Conservation (phyloP, 2,797 vertebrate species). For the Xenentodon cancila region DNA sequence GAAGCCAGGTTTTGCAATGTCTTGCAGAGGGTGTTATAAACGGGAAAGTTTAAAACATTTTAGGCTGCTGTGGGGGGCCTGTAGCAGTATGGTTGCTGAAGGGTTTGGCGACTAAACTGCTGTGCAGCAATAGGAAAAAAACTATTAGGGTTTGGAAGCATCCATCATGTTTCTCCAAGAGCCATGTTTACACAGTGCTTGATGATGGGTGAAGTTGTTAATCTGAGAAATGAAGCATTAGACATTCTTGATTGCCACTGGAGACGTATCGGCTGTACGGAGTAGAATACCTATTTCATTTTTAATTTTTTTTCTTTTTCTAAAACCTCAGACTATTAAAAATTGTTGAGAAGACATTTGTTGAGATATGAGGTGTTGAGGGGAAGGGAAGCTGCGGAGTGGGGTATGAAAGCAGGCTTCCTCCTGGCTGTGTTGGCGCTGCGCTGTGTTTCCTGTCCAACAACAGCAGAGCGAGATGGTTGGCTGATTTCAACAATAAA, state of each 20-base stretch:
- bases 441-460: conserved; percentile 73
- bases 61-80: conserved; percentile 13
- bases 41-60: conserved; percentile 37
- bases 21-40: too few species aligned
- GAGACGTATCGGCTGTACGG: conserved; percentile 40
- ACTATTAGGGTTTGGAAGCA: conserved; percentile 3
- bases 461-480: conserved; percentile 74
- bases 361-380: conserved; percentile 26
- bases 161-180: conserved; percentile 41
- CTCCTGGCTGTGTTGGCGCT: conserved; percentile 63
- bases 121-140: conserved; percentile 30
- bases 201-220: conserved; percentile 81
- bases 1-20: too few species aligned
- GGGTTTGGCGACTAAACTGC: conserved; percentile 37
- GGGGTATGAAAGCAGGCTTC: conserved; percentile 71
- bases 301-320: conserved; percentile 18
- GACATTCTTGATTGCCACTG: conserved; percentile 69
- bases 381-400: conserved; percentile 25
- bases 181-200: conserved; percentile 77
- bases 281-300: conserved; percentile 10
- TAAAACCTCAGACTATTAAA: conserved; percentile 29
- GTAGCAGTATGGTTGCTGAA: conserved; percentile 42
- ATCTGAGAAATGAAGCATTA: conserved; percentile 76
- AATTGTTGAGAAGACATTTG: conserved; percentile 37
- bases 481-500: conserved; percentile 80